Percentiles rank a stretch among this genome's conserved stretches.
phyloP scores from a whole-genome alignment of 2,888 invertebrate species.

The Deilephila porcellus region DNA sequence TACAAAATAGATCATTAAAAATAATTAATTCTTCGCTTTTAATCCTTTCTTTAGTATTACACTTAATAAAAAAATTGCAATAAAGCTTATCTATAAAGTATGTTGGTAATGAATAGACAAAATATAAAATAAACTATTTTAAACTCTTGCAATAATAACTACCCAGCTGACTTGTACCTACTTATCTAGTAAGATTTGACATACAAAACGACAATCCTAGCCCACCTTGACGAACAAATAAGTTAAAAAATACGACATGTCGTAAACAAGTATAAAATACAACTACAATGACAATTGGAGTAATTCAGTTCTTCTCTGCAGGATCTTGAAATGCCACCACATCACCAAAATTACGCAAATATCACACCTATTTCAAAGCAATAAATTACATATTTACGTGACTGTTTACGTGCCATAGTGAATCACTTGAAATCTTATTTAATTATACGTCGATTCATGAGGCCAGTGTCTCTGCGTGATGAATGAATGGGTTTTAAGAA shows the following conservation, averaged over 20 bases:
- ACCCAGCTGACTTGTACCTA: no score
- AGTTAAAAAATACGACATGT: slow-evolving; percentile 66
- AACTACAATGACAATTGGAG: slow-evolving; percentile 66
- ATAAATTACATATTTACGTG: slow-evolving; percentile 31
- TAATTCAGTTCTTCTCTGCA: slow-evolving; percentile 67
- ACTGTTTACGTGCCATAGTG: neutral
- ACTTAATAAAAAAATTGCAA: no score
- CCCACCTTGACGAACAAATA: slow-evolving; percentile 51
- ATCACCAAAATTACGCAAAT: slow-evolving; percentile 31
- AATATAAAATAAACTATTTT: no score
- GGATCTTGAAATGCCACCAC: slow-evolving; percentile 48
- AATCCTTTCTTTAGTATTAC: no score
- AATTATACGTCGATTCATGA: slow-evolving; percentile 40
- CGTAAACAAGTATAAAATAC: slow-evolving; percentile 75
- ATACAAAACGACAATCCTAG: slow-evolving; percentile 34
- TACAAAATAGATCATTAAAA: no score
- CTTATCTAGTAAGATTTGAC: no score
- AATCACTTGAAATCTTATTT: slow-evolving; percentile 45
- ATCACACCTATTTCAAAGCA: slow-evolving; percentile 34
- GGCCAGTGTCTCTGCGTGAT: slow-evolving; percentile 67
- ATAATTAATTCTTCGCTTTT: no score
- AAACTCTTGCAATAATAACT: no score
- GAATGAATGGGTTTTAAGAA: slow-evolving; percentile 73
- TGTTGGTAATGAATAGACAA: no score
- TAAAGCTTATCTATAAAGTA: no score